Evolutionary conservation across 2,888 invertebrate species (phyloP), one percentile per base, ranked within the genome.

Genomic region (Leptinotarsa peninsularis): DNA sequence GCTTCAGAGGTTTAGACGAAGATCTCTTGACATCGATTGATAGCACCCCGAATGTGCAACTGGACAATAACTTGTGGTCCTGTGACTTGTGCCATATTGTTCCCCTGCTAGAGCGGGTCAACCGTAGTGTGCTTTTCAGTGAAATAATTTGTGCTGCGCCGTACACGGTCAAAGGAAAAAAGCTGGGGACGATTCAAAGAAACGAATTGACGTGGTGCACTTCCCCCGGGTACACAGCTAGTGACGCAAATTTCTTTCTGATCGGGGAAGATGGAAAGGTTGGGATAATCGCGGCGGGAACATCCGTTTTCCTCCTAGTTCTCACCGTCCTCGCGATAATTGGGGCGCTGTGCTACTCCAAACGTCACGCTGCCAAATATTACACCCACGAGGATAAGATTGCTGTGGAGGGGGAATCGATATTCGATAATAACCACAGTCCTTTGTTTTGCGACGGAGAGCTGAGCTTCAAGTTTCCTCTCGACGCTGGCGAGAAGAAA

Each of bases 351-450:
- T 91, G 92, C 81, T 94, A 93, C 84, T 92, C 93, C 76, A 91
- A 93, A 68, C 92, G 93, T 71, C 93, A 93, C 80, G 93, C 94
- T 0, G 94, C 94, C 2, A 93, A 92, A 76, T 95, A 95, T 88
- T 95, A 95, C 86, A 95, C 95, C 14, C 92, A 94, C 85, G 95
- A 95, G 87, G 94, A 94, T 85, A 93, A 93, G 79, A 78, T 88
- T 63, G 83, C 85, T 4, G 84, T 84, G 56, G 88, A 88, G 77
- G 84, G 87, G n/a, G 89, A 89, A 73, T 86, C 88, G 60, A 88
- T 90, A 71, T 88, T 89, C 80, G 89, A 89, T 67, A 87, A 84
- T 77, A 88, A 86, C 75, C 87, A 88, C 74, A 89, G 88, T 71
- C 88, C 89, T 14, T 82, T 89, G 54, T 88, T 88, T 78, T 88